Evolutionary conservation across 1,140 invertebrate genomes (phyloP).

Genomic region (Cecropterus lyciades): DNA sequence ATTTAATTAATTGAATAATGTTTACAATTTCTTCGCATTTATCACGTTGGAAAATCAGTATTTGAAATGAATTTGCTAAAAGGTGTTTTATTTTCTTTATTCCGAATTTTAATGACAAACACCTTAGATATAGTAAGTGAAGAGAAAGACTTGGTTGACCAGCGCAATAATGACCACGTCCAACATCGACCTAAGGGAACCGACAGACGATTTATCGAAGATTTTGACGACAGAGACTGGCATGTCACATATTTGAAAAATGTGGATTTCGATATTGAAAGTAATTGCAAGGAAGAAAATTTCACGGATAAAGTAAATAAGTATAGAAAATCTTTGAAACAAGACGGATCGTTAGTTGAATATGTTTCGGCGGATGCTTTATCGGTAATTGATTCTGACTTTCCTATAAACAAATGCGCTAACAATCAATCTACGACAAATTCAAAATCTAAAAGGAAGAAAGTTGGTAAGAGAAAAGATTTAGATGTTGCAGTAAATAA

Average conservation of each 20-base stretch:
- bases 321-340: conserved; percentile 52
- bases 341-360: conserved; percentile 55
- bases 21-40: not conserved
- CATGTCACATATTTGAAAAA: conserved; percentile 56
- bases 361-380: conserved; percentile 60
- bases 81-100: not conserved
- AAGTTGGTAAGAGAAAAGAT: conserved; percentile 1
- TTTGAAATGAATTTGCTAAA: conserved; percentile 13
- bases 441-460: conserved; percentile 22
- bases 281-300: conserved; percentile 46
- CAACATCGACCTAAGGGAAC: not conserved
- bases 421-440: conserved; percentile 19
- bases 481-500: not conserved
- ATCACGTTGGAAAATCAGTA: not conserved
- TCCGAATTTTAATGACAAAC: conserved; percentile 4
- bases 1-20: conserved; percentile 18
- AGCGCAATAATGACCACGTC: conserved; percentile 11
- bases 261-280: conserved; percentile 38
- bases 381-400: conserved; percentile 45
- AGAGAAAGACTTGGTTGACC: conserved; percentile 1
- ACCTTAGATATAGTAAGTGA: conserved; percentile 18
- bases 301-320: conserved; percentile 51
- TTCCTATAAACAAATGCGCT: conserved; percentile 38
- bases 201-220: conserved; percentile 46
- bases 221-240: conserved; percentile 58